Evolutionary conservation across 2,797 vertebrate genomes (phyloP), one percentile per base, ranked within the genome.

Genomic region (Argentina silus): DNA sequence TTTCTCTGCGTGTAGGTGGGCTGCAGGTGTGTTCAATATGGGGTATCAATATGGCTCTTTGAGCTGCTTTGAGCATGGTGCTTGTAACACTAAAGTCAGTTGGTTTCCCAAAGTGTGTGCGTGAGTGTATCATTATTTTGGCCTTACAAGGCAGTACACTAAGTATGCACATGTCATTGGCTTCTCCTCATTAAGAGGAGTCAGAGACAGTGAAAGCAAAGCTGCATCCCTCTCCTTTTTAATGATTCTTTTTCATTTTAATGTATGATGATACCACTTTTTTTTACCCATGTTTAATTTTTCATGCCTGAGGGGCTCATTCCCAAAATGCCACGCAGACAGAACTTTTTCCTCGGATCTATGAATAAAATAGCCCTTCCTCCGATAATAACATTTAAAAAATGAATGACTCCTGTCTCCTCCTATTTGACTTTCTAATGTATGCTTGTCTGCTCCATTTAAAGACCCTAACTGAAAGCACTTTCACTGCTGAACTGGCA

Each of bases 401-500:
- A 70, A 48, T n/a, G 14, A 70, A 9, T 11, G 55, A 0, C 27
- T 45, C n/a, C 55, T 21, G 45, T 51, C 48, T 62, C 48, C 50
- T 67, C 7, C 66, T 8, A 36, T 53, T 4, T 15, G 5, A 55
- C 65, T 53, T 55, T 17, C n/a, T 55, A 45, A 65, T 44, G 42
- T 72, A 6, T 64, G 12, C 48, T 12, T 43, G 42, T 63, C n/a
- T 65, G 9, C 17, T 72, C 50, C 1, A 53, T 59, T 56, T 57
- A 10, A 8, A 61, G 50, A 27, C 36, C 19, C n/a, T 51, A 7
- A 1, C 70, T 50, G 23, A 47, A 7, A 42, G 56, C n/a, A 19
- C 72, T 78, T 59, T 21, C n/a, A 36, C 15, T 44, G 27, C 23
- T 7, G 45, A 62, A 62, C 69, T 48, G 9, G 14, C 45, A 27